Evolutionary conservation across 2,888 invertebrate species (phyloP).

Genomic region (Drosophila gaucha): DNA sequence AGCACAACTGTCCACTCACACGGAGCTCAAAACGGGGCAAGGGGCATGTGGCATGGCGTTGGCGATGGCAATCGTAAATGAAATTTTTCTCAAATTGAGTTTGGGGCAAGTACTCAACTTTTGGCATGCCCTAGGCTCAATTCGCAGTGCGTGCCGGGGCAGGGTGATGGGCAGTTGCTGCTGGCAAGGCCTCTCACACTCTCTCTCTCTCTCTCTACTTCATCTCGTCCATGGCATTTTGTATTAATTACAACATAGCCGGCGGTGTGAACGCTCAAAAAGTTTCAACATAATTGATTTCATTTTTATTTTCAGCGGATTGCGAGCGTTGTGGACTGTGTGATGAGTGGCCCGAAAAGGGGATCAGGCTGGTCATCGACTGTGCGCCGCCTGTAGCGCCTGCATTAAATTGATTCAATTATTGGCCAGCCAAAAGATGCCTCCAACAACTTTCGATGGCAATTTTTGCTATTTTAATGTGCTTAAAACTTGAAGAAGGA

Average conservation of each 20-base stretch:
- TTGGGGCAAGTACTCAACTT: slow-evolving; percentile 76
- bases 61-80: slow-evolving; percentile 69
- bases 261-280: slow-evolving; percentile 62
- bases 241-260: slow-evolving; percentile 76
- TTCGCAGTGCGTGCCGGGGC: slow-evolving; percentile 12
- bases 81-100: slow-evolving; percentile 76
- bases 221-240: slow-evolving; percentile 58
- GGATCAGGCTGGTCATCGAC: not conserved
- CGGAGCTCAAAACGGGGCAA: slow-evolving; percentile 29
- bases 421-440: slow-evolving; percentile 46
- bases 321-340: slow-evolving; percentile 21
- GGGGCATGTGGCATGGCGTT: not conserved
- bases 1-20: slow-evolving; percentile 75
- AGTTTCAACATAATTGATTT: slow-evolving; percentile 76
- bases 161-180: not conserved
- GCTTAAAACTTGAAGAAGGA: slow-evolving; percentile 25
- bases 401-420: slow-evolving; percentile 70
- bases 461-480: slow-evolving; percentile 46
- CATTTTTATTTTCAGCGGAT: slow-evolving; percentile 59
- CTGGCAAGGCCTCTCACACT: slow-evolving; percentile 8
- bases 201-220: not conserved
- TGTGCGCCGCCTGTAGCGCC: slow-evolving; percentile 16
- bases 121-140: slow-evolving; percentile 60
- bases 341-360: slow-evolving; percentile 28
- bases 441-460: slow-evolving; percentile 9